Evolutionary conservation across 2,888 invertebrate genomes (phyloP), one percentile per base, ranked within the genome.

Genomic region (Papilio gigon): DNA sequence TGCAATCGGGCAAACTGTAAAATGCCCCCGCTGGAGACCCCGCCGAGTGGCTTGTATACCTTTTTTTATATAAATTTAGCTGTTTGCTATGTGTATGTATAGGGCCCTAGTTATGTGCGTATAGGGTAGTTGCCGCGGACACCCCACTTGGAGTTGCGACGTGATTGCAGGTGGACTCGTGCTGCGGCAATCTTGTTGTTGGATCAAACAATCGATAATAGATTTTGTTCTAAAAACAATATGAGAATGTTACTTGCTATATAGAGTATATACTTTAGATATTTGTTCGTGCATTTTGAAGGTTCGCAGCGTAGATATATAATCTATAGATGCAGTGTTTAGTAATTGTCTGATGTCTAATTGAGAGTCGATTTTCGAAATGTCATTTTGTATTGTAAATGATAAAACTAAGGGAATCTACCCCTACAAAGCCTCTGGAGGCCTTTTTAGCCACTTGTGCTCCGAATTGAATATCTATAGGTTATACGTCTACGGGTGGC

Each of bases 31-130:
- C 30, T 27, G 47, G 47, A 35, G 65, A 59, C 35, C 27, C 27
- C 60, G 40, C 67, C 67, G 60, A 66, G 66, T 66, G 60, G 27
- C 20, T 30, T 33, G n/a, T 40, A 42, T 40, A 25, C 56, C 37
- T 27, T 42, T 65, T 35, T 65, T 59, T 65, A 60, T 50, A 27
- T 60, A 35, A 35, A 59, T 50, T 66, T 66, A 66, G 60, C 59
- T 44, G 25, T 60, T 59, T 37, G 66, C 66, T 66, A 60, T 60
- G n/a, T 37, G 22, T 44, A 44, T 65, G 27, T 65, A 40, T 65
- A 56, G 56, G 50, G 47, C 59, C 40, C 59, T 65, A 65, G 53
- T 42, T 27, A 12, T n/a, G 22, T 50, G 40, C 40, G 35, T 22
- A 25, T 59, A 59, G 47, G 40, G 59, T 59, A 60, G 59, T 35